Base-by-base conservation (phyloP, 2,797 vertebrate species). In the Odontamblyopus rebecca region DNA sequence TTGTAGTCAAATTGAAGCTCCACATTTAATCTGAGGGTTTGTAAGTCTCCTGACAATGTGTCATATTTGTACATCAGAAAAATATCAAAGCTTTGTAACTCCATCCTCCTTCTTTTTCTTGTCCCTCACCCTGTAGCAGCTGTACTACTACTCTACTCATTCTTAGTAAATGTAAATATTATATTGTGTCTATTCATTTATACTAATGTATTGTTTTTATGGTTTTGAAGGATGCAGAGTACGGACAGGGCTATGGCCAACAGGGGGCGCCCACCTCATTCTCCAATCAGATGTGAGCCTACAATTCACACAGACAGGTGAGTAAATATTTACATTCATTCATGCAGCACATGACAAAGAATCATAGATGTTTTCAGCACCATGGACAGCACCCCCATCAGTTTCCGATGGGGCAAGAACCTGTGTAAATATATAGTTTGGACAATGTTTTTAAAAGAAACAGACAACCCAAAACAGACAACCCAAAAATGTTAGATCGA, bases 271-370 rank as follows among this genome's bases (percentile, higher is more conserved):
- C 95, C 44, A 97, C 96, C 80, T 97, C 96, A 81, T 96, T 95
- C 91, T 92, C 96, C 89, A 97, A 97, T 91, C 96, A 97, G 93
- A 96, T 97, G 95, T 97, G 93, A 95, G 72, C 18, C 27, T 57
- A 74, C 68, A 3, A 23, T 67, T 56, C 26, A 35, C 75, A 76
- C 63, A 74, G 81, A 75, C 88, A 88, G 94, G 95, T 95, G 86
- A 94, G 94, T 79, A 57, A 68, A 69, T 16, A 18, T 50, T 29
- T 67, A 12, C 65, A 67, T 30, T 53, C 4, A 67, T 53, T 30
- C 16, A 35, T 62, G 11, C 16, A 32, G 60, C 15, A 32, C 7
- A 35, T 60, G 57, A 60, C 8, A 61, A 6, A 35, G 60, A 29
- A 59, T 59, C 57, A 13, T 59, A 2, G 26, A 32, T 16, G 7